A percentile compares a stretch with the other conserved stretches of the same genome.
phyloP scores from a whole-genome alignment of 2,113 vertebrate genomes.

The Xiphorhynchus elegans region DNA sequence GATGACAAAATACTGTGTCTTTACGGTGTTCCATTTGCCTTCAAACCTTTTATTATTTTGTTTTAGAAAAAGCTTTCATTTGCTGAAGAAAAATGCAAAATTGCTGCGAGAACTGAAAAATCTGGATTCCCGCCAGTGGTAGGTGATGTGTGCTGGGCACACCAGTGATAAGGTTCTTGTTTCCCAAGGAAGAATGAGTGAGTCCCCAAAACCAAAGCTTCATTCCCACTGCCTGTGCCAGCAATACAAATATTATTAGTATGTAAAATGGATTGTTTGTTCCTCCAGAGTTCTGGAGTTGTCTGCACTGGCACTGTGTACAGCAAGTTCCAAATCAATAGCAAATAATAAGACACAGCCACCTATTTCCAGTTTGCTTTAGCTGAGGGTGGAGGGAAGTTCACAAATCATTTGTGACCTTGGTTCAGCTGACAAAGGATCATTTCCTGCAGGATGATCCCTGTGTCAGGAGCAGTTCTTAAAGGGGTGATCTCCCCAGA shows the following conservation, averaged over 20 bases:
- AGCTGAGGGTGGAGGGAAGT: background rate
- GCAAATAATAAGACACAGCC: background rate
- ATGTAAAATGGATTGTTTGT: background rate
- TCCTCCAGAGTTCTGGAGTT: background rate
- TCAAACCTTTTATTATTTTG: background rate
- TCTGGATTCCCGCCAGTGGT: slow-evolving; percentile 98
- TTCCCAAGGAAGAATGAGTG: background rate
- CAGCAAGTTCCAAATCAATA: background rate
- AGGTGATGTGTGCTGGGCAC: slow-evolving; percentile 34
- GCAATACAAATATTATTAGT: background rate
- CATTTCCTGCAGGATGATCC: background rate
- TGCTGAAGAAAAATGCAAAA: slow-evolving; percentile 98
- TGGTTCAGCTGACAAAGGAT: background rate
- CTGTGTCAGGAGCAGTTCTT: background rate
- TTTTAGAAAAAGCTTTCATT: slow-evolving; percentile 93
- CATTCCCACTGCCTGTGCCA: background rate
- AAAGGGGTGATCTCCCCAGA: background rate
- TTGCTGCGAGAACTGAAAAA: slow-evolving; percentile 96
- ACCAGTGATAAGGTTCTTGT: accelerated
- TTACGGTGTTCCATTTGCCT: background rate
- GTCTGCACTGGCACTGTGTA: accelerated
- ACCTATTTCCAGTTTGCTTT: background rate
- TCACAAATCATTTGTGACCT: background rate
- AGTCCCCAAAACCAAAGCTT: background rate
- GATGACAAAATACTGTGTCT: background rate